Conservation (phyloP, 2,797 vertebrate species). For the Microcaecilia unicolor region DNA sequence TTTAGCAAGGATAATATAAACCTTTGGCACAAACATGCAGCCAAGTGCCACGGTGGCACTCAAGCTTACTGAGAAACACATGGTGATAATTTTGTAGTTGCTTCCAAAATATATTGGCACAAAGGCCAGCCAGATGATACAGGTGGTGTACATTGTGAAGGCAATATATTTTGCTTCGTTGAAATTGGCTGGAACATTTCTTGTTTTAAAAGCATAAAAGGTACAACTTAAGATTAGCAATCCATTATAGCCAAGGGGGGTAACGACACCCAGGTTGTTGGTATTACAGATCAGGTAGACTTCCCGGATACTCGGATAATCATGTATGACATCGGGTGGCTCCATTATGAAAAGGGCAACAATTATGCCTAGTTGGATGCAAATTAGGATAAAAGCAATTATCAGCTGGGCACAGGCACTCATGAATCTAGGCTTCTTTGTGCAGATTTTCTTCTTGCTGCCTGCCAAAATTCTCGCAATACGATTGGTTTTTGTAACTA, state of each 20-base stretch:
- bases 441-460: constrained; percentile 99
- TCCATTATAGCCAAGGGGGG: constrained; percentile 91
- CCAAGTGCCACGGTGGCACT: constrained; percentile 92
- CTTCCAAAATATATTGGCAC: constrained; percentile 98
- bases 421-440: constrained; percentile 98
- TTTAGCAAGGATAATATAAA: constrained; percentile 97
- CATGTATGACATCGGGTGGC: constrained; percentile 86
- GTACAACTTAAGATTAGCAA: constrained; percentile 94
- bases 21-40: constrained; percentile 97
- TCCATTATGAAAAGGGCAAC: constrained; percentile 93
- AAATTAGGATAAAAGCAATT: constrained; percentile 89
- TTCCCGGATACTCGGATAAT: constrained; percentile 91
- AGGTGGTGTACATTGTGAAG: constrained; percentile 98
- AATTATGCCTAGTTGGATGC: constrained; percentile 91
- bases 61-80: constrained; percentile 96
- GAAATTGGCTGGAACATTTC: constrained; percentile 95
- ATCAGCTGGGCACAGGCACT: constrained; percentile 95
- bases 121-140: constrained; percentile 96
- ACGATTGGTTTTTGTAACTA: constrained; percentile 92
- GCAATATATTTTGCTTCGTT: constrained; percentile 97
- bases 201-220: constrained; percentile 97
- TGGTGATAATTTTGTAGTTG: constrained; percentile 98
- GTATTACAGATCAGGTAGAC: constrained; percentile 95
- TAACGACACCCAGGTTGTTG: constrained; percentile 87
- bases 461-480: constrained; percentile 97